phyloP scores from a whole-genome alignment of 1,140 invertebrate genomes.

The Phocides pigmalion region DNA sequence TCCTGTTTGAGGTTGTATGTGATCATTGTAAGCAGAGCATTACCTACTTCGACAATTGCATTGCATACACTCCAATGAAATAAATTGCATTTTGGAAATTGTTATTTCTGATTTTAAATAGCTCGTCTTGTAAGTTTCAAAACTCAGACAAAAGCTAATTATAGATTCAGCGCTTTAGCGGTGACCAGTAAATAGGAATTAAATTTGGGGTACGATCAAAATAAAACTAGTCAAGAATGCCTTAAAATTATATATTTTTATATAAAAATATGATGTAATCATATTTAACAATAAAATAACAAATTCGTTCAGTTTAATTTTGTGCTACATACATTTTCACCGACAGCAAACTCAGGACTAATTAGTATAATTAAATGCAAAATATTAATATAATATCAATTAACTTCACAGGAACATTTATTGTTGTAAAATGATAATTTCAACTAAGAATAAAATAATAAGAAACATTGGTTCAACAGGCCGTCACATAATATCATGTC shows the following conservation, averaged over 20 bases:
- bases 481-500: slow-evolving; percentile 2
- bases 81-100: no score
- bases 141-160: no score
- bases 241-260: slow-evolving; percentile 42
- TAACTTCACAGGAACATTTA: slow-evolving; percentile 9
- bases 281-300: slow-evolving; percentile 23
- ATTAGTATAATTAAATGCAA: slow-evolving; percentile 23
- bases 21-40: no score
- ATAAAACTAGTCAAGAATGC: slow-evolving; percentile 13
- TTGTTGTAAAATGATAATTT: slow-evolving; percentile 3
- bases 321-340: slow-evolving; percentile 9
- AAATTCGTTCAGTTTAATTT: slow-evolving; percentile 11
- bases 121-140: no score
- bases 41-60: no score
- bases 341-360: slow-evolving; percentile 1
- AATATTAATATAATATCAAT: not conserved
- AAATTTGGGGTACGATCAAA: not conserved
- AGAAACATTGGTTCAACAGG: no score
- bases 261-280: slow-evolving; percentile 41
- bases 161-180: no score
- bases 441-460: no score
- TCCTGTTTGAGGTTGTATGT: no score
- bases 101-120: no score
- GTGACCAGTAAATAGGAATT: no score
- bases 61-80: no score